Percentiles rank a stretch among this genome's conserved stretches.
Evolutionary conservation across 2,113 vertebrate genomes (phyloP).

Genomic region (Neodontobutis hainanensis): DNA sequence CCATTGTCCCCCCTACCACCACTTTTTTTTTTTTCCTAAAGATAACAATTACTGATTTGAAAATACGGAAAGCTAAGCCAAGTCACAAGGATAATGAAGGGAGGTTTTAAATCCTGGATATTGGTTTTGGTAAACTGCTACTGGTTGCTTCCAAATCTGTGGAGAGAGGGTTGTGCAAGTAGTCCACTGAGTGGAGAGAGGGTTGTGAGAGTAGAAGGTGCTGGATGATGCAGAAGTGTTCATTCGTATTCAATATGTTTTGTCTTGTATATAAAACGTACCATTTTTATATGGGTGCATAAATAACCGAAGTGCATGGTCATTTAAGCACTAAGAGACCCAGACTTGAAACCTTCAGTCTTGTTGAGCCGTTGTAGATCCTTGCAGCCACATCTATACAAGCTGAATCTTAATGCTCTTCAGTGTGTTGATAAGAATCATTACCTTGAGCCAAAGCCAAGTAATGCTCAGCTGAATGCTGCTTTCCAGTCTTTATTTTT

Average conservation of each 20-base stretch:
- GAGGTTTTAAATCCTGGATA: constrained; percentile 12
- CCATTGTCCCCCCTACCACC: not conserved
- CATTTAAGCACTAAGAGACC: no score
- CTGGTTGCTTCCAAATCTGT: constrained; percentile 1
- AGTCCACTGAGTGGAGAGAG: not conserved
- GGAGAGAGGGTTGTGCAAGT: no score
- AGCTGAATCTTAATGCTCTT: constrained; percentile 3
- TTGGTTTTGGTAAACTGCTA: constrained; percentile 7
- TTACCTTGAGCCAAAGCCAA: constrained; percentile 47
- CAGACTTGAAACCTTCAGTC: no score
- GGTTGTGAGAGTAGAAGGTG: not conserved
- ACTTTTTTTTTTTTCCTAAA: constrained; percentile 1
- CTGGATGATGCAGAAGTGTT: no score
- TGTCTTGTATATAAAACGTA: no score
- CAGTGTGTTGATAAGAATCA: constrained; percentile 49
- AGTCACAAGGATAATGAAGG: constrained; percentile 8
- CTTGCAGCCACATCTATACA: constrained; percentile 6
- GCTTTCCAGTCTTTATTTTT: constrained; percentile 50
- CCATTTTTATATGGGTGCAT: no score
- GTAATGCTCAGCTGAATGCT: constrained; percentile 33
- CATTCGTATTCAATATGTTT: no score
- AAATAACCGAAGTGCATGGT: no score
- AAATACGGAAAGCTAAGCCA: constrained; percentile 7
- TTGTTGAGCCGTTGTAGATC: not conserved
- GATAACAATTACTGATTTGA: not conserved